Conservation (phyloP, 2,113 vertebrate species). For the Podiceps cristatus region DNA sequence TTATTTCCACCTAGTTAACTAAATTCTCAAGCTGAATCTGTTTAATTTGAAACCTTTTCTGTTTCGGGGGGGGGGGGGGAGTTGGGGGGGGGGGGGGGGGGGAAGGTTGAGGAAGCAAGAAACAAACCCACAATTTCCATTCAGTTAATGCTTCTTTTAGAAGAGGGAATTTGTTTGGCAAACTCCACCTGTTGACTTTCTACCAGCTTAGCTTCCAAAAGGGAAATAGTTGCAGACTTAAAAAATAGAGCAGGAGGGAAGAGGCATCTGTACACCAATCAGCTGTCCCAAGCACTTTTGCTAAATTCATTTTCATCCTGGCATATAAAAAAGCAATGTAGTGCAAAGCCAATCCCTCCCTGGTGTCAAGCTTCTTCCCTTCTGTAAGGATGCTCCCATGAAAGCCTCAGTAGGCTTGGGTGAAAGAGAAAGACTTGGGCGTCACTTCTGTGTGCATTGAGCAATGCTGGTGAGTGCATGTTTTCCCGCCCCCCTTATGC, state of each 20-base stretch:
- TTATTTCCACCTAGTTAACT: not conserved
- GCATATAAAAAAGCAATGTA: not conserved
- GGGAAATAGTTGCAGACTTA: not conserved
- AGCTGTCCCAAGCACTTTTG: not conserved
- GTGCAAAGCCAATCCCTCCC: not conserved
- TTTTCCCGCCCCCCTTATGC: not conserved
- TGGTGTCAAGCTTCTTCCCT: not conserved
- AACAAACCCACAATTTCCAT: not conserved
- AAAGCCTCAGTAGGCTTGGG: not conserved
- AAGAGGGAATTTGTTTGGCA: not conserved
- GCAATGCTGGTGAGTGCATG: not conserved
- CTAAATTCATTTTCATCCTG: not conserved
- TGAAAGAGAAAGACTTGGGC: not conserved
- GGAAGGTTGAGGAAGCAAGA: too few relatives aligned
- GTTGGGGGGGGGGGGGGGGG: too few relatives aligned
- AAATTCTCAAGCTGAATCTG: not conserved
- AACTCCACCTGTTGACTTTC: not conserved
- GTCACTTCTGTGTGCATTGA: not conserved
- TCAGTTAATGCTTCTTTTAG: rapidly evolving
- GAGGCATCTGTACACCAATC: not conserved
- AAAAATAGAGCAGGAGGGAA: not conserved
- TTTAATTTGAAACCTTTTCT: not conserved
- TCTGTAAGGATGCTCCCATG: not conserved
- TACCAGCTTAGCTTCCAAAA: not conserved
- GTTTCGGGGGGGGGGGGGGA: not conserved